Evolutionary conservation across 2,888 invertebrate species (phyloP).

Genomic region (Apoderus coryli): DNA sequence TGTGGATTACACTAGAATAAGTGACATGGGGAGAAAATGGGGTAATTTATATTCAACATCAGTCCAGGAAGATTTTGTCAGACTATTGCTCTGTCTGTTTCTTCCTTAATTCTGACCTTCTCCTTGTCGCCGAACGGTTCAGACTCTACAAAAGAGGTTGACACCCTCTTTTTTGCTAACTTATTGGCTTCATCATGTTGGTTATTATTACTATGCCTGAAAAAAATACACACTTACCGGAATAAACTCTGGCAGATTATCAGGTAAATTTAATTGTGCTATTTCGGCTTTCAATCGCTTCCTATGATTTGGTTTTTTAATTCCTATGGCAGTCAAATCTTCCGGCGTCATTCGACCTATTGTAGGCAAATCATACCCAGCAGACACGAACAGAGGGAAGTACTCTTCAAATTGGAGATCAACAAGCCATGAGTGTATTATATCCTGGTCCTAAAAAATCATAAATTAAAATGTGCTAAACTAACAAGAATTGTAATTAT

Average conservation of each 20-base stretch:
- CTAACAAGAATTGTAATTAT: too few relatives aligned
- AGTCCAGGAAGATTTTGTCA: too few relatives aligned
- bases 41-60: too few relatives aligned
- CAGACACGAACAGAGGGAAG: conserved; percentile 79
- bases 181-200: too few relatives aligned
- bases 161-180: too few relatives aligned
- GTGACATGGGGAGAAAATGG: too few relatives aligned
- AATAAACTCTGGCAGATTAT: conserved; percentile 89
- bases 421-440: conserved; percentile 87
- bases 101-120: too few relatives aligned
- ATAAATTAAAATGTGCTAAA: conserved; percentile 2
- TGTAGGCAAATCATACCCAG: conserved; percentile 95
- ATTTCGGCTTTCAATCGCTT: conserved; percentile 94
- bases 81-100: too few relatives aligned
- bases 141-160: too few relatives aligned
- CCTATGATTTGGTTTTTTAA: conserved; percentile 94
- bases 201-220: too few relatives aligned
- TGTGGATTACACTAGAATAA: too few relatives aligned
- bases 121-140: too few relatives aligned
- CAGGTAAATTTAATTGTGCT: conserved; percentile 82
- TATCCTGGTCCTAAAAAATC: conserved; percentile 66
- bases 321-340: conserved; percentile 75
- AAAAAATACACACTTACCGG: conserved; percentile 65
- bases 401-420: conserved; percentile 93
- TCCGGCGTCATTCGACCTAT: conserved; percentile 99